Percentiles rank a stretch among this genome's conserved stretches.
Evolutionary conservation across 2,797 vertebrate genomes (phyloP).

Genomic region (Ctenopoma multispine): DNA sequence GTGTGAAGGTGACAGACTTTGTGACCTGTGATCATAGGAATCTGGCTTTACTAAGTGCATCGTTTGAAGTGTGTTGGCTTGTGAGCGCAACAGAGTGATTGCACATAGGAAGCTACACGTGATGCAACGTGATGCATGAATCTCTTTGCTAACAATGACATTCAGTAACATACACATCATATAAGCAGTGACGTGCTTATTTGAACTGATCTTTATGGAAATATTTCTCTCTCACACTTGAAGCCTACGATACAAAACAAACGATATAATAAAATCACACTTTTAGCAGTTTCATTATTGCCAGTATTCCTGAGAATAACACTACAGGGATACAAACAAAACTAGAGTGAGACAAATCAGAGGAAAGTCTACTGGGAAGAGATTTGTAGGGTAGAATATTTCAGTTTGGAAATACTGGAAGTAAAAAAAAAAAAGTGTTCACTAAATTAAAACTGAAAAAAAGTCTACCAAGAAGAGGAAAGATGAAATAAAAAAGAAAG

Average conservation of each 20-base stretch:
- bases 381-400: slow-evolving; percentile 43
- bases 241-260: slow-evolving; percentile 6
- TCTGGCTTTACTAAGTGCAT: slow-evolving; percentile 88
- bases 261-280: slow-evolving; percentile 38
- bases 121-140: slow-evolving; percentile 55
- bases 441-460: slow-evolving; percentile 76
- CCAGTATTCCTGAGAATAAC: slow-evolving; percentile 88
- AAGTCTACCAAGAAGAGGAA: slow-evolving; percentile 67
- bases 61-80: slow-evolving; percentile 45
- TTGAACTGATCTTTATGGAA: slow-evolving; percentile 61
- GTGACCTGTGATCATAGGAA: slow-evolving; percentile 80
- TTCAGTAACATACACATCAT: slow-evolving; percentile 52
- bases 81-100: slow-evolving; percentile 30
- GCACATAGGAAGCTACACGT: slow-evolving; percentile 51
- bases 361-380: slow-evolving; percentile 51
- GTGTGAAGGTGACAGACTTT: slow-evolving; percentile 83
- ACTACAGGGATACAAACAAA: slow-evolving; percentile 76
- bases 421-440: slow-evolving; percentile 73
- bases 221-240: slow-evolving; percentile 9
- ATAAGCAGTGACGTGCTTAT: slow-evolving; percentile 66
- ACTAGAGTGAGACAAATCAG: slow-evolving; percentile 77
- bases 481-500: slow-evolving; percentile 63
- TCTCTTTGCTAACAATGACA: slow-evolving; percentile 47
- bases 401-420: slow-evolving; percentile 36
- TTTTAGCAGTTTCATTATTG: slow-evolving; percentile 69